These are phyloP conservation scores for Astur gentilis DNA, from an alignment of 2,113 vertebrate species.

Conservation along the genomic window DNA sequence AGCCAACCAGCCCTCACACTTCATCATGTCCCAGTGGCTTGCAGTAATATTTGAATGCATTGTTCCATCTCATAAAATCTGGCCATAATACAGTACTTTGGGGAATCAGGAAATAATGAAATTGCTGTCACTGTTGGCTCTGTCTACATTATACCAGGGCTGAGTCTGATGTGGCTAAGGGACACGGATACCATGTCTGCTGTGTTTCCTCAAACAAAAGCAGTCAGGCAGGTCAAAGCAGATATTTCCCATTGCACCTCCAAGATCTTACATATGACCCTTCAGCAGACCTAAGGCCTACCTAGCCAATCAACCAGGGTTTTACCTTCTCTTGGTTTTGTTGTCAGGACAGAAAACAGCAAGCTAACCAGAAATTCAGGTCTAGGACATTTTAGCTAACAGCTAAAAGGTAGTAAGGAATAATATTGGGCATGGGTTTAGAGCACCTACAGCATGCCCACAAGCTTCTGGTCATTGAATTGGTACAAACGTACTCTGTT, in stretches of 20 bases:
- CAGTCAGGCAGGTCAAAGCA: neutral
- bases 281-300: neutral
- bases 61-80: constrained; percentile 40
- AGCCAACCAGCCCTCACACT: neutral
- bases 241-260: neutral
- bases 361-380: neutral
- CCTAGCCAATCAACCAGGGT: neutral
- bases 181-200: neutral
- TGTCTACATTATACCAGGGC: neutral
- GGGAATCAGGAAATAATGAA: constrained; percentile 30
- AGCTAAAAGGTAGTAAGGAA: neutral
- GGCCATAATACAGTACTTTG: neutral
- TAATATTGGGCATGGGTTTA: neutral
- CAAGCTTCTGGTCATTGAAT: neutral
- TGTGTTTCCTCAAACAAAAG: neutral
- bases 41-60: constrained; percentile 17
- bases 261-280: neutral
- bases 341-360: neutral
- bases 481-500: neutral
- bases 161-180: neutral
- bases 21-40: constrained; percentile 7
- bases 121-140: neutral
- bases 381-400: neutral
- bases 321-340: neutral
- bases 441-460: neutral